A percentile compares a stretch with the other conserved stretches of the same genome.
Conservation (phyloP, 1,140 invertebrate genomes). For the Aphelinus atriplicis region DNA sequence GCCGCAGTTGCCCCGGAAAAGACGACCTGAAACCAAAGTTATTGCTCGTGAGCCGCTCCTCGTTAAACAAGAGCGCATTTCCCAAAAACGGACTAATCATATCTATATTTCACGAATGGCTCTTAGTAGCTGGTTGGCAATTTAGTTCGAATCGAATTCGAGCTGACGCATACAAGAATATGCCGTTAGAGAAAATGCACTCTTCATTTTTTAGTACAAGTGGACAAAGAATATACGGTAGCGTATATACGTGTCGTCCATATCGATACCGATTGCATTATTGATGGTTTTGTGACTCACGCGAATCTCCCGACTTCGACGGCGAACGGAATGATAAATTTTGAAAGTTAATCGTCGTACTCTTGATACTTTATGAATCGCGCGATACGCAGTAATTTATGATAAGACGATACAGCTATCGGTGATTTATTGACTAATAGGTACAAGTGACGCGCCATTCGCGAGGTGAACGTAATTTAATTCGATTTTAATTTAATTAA, state of each 20-base stretch:
- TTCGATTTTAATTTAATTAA: background rate
- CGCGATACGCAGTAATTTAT: background rate
- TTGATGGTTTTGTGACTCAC: background rate
- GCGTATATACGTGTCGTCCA: no score
- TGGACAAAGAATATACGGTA: no score
- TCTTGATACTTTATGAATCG: background rate
- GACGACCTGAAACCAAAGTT: constrained; percentile 41
- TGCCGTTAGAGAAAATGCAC: no score
- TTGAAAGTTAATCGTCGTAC: background rate
- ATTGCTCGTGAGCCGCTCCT: no score
- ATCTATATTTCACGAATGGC: no score
- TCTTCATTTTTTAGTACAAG: no score
- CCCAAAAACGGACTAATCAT: no score
- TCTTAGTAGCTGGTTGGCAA: no score
- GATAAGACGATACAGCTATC: background rate
- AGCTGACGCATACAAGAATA: no score
- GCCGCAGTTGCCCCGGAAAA: constrained; percentile 57
- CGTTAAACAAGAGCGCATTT: no score
- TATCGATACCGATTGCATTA: no score
- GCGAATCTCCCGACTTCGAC: background rate
- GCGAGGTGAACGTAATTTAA: background rate
- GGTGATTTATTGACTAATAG: background rate
- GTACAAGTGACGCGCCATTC: background rate
- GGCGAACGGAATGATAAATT: background rate
- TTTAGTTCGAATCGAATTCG: no score